Evolutionary conservation across 2,113 vertebrate species (phyloP), one percentile per base, ranked within the genome.

Genomic region (Haemorhous mexicanus): DNA sequence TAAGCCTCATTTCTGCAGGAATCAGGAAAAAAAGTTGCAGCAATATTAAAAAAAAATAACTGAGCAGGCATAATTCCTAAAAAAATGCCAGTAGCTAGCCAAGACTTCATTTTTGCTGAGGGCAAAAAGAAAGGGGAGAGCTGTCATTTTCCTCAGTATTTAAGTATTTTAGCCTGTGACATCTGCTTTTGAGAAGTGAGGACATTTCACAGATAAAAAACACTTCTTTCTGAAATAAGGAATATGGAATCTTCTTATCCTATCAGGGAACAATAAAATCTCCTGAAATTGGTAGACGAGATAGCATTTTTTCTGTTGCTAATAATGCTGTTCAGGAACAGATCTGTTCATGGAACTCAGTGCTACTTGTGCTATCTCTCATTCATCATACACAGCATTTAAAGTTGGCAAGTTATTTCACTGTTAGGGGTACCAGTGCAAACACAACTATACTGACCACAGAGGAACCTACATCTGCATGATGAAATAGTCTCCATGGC

Each of bases 41-140:
- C 86, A 96, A 93, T 87, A 87, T 94, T 74, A 91, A 94, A 93
- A 94, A 94, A 75, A 94, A 95, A 94, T 90, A 95, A 78, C 56
- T 44, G 49, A 89, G 47, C 61, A 92, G 56, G 47, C 47, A 74
- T 90, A 87, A 95, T 87, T 93, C 50, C 80, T 93, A 81, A 76
- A 78, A 84, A 90, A 84, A 78, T 64, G 53, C 23, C 39, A 63
- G 23, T 27, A 92, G 39, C 68, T 64, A 84, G 89, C 83, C 89
- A 89, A 89, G 61, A 78, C 28, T 88, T 90, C 3, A 2, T 59
- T 92, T 91, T 39, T 95, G 59, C 39, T 90, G 46, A 69, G 33
- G 67, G 39, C 41, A 58, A 47, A 89, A 91, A 14, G 22, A 61
- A 76, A 83, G 24, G 19, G 13, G 39, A 67, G 18, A 92, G 15